A percentile compares a stretch with the other conserved stretches of the same genome.
Conservation (phyloP, 2,888 invertebrate genomes). For the Pristionchus japonicus region DNA sequence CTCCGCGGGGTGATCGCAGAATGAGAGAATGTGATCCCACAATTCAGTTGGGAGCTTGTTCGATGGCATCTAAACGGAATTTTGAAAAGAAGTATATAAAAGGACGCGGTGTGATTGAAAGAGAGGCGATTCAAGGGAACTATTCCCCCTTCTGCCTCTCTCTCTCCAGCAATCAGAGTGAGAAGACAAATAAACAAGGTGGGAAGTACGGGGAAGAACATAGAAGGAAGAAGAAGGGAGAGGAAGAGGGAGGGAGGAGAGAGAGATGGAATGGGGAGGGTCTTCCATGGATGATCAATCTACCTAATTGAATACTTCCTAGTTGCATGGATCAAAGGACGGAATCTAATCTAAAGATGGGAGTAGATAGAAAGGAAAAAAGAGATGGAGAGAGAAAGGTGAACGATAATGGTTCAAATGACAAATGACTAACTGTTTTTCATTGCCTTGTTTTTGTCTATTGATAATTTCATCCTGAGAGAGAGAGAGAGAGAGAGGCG, state of each 20-base stretch:
- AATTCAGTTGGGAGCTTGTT: neutral
- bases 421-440: constrained; percentile 4
- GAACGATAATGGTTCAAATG: neutral
- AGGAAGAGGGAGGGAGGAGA: neutral
- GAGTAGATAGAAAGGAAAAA: neutral
- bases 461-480: neutral
- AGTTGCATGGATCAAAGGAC: neutral
- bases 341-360: neutral
- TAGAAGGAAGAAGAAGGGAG: neutral
- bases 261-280: neutral
- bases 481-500: neutral
- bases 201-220: constrained; percentile 6
- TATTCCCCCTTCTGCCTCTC: neutral
- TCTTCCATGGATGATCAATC: constrained; percentile 4
- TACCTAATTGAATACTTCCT: neutral
- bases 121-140: neutral
- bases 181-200: constrained; percentile 33
- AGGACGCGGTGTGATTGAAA: neutral
- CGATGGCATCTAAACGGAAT: neutral
- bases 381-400: neutral
- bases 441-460: neutral
- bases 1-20: constrained; percentile 2
- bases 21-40: constrained; percentile 10
- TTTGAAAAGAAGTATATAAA: neutral
- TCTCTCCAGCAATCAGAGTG: neutral